A percentile compares a stretch with the other conserved stretches of the same genome.
Evolutionary conservation across 2,797 vertebrate species (phyloP).

Genomic region (Arrhamphus sclerolepis): DNA sequence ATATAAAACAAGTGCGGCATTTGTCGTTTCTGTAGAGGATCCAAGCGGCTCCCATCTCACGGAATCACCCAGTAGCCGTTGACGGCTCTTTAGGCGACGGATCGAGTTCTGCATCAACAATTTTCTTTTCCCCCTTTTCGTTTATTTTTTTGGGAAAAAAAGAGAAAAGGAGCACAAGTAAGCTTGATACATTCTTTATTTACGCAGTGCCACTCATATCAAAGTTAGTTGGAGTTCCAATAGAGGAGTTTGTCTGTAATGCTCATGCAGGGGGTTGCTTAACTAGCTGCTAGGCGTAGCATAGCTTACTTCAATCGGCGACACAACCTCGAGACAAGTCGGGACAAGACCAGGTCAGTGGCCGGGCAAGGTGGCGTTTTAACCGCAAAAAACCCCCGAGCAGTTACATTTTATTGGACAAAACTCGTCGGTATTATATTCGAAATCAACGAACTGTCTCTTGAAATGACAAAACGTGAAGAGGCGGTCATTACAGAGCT

Average conservation of each 20-base stretch:
- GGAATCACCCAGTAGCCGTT: slow-evolving; percentile 80
- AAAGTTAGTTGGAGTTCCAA: slow-evolving; percentile 9
- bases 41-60: slow-evolving; percentile 69
- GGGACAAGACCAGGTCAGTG: slow-evolving; percentile 87
- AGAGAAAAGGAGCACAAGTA: slow-evolving; percentile 80
- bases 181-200: slow-evolving; percentile 51
- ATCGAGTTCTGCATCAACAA: slow-evolving; percentile 68
- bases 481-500: not conserved
- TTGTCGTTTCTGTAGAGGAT: slow-evolving; percentile 23
- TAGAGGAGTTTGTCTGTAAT: slow-evolving; percentile 9
- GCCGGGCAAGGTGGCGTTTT: slow-evolving; percentile 11
- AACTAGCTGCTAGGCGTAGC: slow-evolving; percentile 68
- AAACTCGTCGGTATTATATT: accelerated
- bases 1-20: slow-evolving; percentile 1
- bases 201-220: slow-evolving; percentile 5
- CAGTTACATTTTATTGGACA: not conserved
- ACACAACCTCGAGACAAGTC: slow-evolving; percentile 86
- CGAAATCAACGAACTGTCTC: not conserved
- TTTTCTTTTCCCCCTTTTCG: slow-evolving; percentile 77
- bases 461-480: slow-evolving; percentile 7
- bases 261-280: slow-evolving; percentile 55
- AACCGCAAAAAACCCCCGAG: slow-evolving; percentile 1
- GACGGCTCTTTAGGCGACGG: slow-evolving; percentile 85
- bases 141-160: slow-evolving; percentile 78
- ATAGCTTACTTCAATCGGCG: slow-evolving; percentile 76